Evolutionary conservation across 2,797 vertebrate genomes (phyloP), one percentile per base, ranked within the genome.

Genomic region (Graptemys geographica): DNA sequence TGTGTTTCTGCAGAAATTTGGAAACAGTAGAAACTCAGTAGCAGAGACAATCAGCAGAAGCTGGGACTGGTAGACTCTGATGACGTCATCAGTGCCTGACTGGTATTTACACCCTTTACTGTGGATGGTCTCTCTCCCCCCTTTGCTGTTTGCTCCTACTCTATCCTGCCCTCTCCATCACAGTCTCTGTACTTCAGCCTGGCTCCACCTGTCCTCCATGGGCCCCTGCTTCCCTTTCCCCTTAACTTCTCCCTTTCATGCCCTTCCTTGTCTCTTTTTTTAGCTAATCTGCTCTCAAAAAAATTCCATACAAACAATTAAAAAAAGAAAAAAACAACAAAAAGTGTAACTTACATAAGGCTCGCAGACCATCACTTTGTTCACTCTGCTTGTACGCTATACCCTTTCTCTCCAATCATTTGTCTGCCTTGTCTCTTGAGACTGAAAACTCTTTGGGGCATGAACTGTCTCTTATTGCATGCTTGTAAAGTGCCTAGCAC

Each of bases 261-360:
- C 5, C 5, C 85, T 62, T 41, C 92, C 90, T 90, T 92, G 72
- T 33, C 78, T 96, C 78, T 8, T 65, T 86, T 78, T 97, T 91
- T 86, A 93, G 47, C 74, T 86, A 90, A 55, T 28, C 57, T 59
- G 33, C 16, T 86, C 86, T 31, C 65, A 84, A 76, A 5, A 87
- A 82, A 94, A 87, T 91, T 85, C 72, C 3, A 1, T n/a, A 86
- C 2, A 80, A 31, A 92, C 85, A 89, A 28, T 65, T 86, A n/a
- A n/a, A 82, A 62, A 15, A 89, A 37, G 88, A 6, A 47, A 3
- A 4, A 4, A 6, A 27, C 78, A 85, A 51, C 51, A 51, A 85
- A 19, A 94, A 79, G 84, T 21, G 51, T 12, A 87, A 93, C 76
- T 5, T 72, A 13, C 19, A 52, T 55, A 13, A 41, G 41, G 76